phyloP scores from a whole-genome alignment of 2,888 invertebrate genomes.

The Folsomia manolachei region DNA sequence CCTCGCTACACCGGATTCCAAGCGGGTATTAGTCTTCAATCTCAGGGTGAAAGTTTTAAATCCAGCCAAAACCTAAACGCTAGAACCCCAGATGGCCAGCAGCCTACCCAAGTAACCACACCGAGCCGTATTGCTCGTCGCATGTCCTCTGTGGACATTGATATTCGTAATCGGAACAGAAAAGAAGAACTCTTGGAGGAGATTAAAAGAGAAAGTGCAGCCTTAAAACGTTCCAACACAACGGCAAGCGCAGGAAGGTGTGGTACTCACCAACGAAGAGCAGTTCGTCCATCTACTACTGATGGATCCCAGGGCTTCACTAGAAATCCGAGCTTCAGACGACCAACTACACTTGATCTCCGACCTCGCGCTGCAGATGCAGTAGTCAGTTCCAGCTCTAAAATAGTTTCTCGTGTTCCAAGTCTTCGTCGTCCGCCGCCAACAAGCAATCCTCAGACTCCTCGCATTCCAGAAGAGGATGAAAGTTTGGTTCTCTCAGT shows the following conservation, averaged over 20 bases:
- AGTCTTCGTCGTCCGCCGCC: not conserved
- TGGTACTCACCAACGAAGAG: not conserved
- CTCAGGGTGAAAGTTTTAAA: not conserved
- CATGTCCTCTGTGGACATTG: slow-evolving; percentile 13
- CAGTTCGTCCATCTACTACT: not conserved
- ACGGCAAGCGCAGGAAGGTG: slow-evolving; percentile 4
- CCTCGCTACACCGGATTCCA: slow-evolving; percentile 39
- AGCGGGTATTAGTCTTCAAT: not conserved
- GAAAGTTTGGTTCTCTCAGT: slow-evolving; percentile 8
- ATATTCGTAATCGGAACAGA: slow-evolving; percentile 1
- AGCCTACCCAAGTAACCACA: not conserved
- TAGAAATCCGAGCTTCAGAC: not conserved
- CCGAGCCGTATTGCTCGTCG: slow-evolving; percentile 4
- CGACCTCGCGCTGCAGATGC: not conserved
- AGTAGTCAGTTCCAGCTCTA: not conserved
- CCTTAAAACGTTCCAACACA: slow-evolving; percentile 18
- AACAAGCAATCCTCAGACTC: slow-evolving; percentile 6
- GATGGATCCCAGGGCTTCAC: not conserved
- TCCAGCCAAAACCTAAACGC: not conserved
- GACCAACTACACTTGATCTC: not conserved
- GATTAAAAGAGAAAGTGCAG: slow-evolving; percentile 17
- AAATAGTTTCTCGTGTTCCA: not conserved
- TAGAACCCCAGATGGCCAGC: not conserved
- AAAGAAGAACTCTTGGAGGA: slow-evolving; percentile 20
- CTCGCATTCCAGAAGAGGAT: slow-evolving; percentile 15